phyloP scores from a whole-genome alignment of 2,888 invertebrate genomes.

The Rhagonycha fulva region DNA sequence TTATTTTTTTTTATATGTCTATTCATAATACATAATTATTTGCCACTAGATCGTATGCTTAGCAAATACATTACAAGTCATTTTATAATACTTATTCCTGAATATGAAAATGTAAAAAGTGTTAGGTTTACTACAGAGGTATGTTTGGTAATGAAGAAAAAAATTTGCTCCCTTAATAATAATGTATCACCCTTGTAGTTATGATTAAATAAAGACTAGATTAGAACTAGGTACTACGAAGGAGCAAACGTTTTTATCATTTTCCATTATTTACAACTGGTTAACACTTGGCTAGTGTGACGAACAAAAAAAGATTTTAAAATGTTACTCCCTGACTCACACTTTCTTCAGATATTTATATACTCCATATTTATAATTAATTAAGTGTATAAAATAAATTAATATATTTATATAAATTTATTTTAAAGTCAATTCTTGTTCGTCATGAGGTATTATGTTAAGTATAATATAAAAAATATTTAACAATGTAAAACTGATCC shows the following conservation, averaged over 20 bases:
- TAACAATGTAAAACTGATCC: constrained; percentile 40
- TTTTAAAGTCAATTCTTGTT: constrained; percentile 32
- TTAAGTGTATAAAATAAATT: not conserved
- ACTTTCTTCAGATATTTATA: not conserved
- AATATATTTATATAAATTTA: not conserved
- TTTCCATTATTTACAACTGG: constrained; percentile 37
- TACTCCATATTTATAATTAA: not conserved
- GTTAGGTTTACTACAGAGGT: constrained; percentile 43
- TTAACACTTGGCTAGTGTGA: constrained; percentile 29
- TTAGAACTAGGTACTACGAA: constrained; percentile 40
- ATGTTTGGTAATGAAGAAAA: constrained; percentile 29
- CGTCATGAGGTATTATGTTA: constrained; percentile 40
- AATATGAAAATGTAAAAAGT: constrained; percentile 51
- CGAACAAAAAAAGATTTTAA: constrained; percentile 24
- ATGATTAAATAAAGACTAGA: constrained; percentile 43
- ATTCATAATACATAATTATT: constrained; percentile 52
- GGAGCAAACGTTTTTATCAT: constrained; percentile 37
- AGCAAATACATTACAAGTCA: constrained; percentile 51
- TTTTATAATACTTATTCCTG: constrained; percentile 49
- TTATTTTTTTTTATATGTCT: constrained; percentile 44
- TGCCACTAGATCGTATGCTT: constrained; percentile 51
- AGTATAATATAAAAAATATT: constrained; percentile 43
- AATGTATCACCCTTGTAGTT: constrained; percentile 45
- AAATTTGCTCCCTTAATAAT: constrained; percentile 34
- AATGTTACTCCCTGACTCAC: not conserved